Evolutionary conservation across 1,140 invertebrate genomes (phyloP).

Genomic region (Sarcophaga bullata): DNA sequence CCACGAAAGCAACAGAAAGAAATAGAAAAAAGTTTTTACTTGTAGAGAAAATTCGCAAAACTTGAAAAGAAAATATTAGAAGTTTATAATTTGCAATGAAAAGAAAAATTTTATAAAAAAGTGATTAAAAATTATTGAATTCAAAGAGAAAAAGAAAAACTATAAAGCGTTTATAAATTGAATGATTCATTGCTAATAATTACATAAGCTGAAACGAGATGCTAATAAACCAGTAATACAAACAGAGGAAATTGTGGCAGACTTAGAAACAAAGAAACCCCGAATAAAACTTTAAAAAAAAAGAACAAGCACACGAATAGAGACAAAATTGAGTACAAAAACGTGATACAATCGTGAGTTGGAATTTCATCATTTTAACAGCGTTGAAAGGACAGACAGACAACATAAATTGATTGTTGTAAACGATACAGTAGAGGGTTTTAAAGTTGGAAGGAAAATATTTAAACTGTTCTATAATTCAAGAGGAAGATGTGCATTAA

Average conservation of each 20-base stretch:
- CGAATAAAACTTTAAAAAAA: not conserved
- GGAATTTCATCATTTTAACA: constrained; percentile 28
- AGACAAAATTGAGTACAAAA: constrained; percentile 22
- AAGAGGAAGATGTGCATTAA: constrained; percentile 36
- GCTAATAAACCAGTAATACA: not conserved
- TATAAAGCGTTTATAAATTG: not conserved
- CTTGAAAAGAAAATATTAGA: not conserved
- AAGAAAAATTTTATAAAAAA: not conserved
- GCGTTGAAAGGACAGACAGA: not conserved
- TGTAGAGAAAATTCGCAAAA: not conserved
- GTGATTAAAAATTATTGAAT: not conserved
- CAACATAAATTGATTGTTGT: not conserved
- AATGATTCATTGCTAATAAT: not conserved
- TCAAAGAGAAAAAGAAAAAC: not conserved
- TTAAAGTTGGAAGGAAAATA: constrained; percentile 2
- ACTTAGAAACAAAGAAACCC: not conserved
- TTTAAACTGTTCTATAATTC: not conserved
- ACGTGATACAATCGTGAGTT: constrained; percentile 26
- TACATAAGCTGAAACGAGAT: constrained; percentile 14
- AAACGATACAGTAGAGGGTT: not conserved
- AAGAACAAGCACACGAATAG: not conserved
- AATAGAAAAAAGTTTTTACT: not conserved
- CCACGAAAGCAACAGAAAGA: not conserved
- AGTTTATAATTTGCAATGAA: not conserved
- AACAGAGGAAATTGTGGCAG: not conserved